Evolutionary conservation across 2,888 invertebrate species (phyloP).

Genomic region (Brenthis hecate): DNA sequence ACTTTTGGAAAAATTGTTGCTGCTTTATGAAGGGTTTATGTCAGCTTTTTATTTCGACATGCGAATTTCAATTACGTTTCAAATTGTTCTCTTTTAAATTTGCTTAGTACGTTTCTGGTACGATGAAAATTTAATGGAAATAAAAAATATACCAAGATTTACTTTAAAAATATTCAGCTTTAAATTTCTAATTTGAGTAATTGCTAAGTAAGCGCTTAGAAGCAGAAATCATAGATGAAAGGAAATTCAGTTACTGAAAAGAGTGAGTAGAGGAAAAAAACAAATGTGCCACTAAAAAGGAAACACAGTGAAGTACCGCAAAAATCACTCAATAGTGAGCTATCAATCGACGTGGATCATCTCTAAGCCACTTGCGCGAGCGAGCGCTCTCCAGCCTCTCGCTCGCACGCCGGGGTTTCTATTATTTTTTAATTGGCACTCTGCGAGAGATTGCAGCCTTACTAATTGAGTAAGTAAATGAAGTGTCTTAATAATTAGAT

Average conservation of each 20-base stretch:
- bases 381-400: slow-evolving; percentile 57
- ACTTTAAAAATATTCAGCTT: not conserved
- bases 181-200: not conserved
- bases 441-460: slow-evolving; percentile 67
- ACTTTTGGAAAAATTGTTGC: slow-evolving; percentile 51
- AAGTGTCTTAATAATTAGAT: slow-evolving; percentile 78
- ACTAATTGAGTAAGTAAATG: slow-evolving; percentile 79
- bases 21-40: slow-evolving; percentile 38
- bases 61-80: slow-evolving; percentile 39
- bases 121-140: slow-evolving; percentile 12
- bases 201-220: slow-evolving; percentile 9
- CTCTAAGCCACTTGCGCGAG: slow-evolving; percentile 62
- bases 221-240: slow-evolving; percentile 13
- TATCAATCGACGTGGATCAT: slow-evolving; percentile 58
- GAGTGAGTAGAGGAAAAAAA: slow-evolving; percentile 23
- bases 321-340: slow-evolving; percentile 49
- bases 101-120: slow-evolving; percentile 26
- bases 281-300: slow-evolving; percentile 35
- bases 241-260: slow-evolving; percentile 6
- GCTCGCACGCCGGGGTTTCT: slow-evolving; percentile 64
- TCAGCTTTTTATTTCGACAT: slow-evolving; percentile 39
- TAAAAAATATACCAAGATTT: not conserved
- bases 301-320: slow-evolving; percentile 41
- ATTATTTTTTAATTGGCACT: slow-evolving; percentile 82
- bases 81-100: slow-evolving; percentile 37